Base-by-base conservation (phyloP, 2,797 vertebrate genomes). In the Sebastes taczanowskii region DNA sequence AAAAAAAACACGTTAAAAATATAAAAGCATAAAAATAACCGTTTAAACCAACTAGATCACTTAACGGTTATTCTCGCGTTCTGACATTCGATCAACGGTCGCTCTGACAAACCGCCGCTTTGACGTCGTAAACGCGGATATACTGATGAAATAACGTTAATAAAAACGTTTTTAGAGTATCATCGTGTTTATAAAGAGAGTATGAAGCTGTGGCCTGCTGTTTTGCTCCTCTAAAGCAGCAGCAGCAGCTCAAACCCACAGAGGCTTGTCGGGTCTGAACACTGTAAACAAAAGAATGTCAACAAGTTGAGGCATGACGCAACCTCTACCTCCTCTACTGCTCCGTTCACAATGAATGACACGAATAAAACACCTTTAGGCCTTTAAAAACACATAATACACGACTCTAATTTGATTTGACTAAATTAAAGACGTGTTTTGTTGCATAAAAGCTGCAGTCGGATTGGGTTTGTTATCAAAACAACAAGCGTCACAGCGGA, bases 281-380 rank as follows among this genome's bases (percentile, higher is more conserved):
- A 86, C 90, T 91, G 94, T 96, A 95, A 96, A 95, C 91, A 96
- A 96, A 96, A 96, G 95, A 96, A 96, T 95, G 96, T 96, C 96
- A 96, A 97, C 96, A 97, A 96, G 96, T 96, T 95, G 90, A 92
- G 95, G 94, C 96, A 96, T 91, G 95, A 95, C 94, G 94, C 94
- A 92, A 91, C 90, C 34, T 35, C 34, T 35, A 35, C 38, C 13
- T 14, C 13, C 38, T 42, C 38, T 6, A 42, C 76, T 83, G 86
- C 84, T 73, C 89, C 77, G 85, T 83, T 87, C 16, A 76, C 88
- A 96, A 96, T 96, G 95, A 96, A 96, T 96, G 94, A 93, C 94
- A 91, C 68, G 6, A 88, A 88, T 84, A 42, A 42, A 42, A 42
- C 38, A 42, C 38, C 38, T 16, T 16, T 42, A 42, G 38, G 38